phyloP scores from a whole-genome alignment of 1,140 invertebrate genomes.

The Ooceraea biroi region DNA sequence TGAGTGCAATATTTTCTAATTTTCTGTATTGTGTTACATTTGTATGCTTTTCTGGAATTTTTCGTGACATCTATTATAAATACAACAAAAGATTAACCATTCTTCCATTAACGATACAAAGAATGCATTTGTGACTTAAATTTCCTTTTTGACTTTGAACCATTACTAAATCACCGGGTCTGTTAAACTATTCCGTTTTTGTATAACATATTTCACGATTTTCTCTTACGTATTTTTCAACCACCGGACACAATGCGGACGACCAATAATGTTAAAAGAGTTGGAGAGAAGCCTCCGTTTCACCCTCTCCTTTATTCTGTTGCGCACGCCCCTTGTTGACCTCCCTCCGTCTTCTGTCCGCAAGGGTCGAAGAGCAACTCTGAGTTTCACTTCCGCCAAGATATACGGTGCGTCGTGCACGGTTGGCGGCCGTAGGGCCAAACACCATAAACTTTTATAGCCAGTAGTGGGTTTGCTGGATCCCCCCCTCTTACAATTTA shows the following conservation, averaged over 20 bases:
- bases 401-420: constrained; percentile 50
- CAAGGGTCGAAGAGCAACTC: constrained; percentile 22
- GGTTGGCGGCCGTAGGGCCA: constrained; percentile 54
- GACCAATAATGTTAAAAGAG: constrained; percentile 77
- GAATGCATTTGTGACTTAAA: constrained; percentile 8
- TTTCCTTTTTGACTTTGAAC: not conserved
- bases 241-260: constrained; percentile 68
- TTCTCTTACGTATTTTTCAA: constrained; percentile 42
- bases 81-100: too few relatives aligned
- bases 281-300: constrained; percentile 69
- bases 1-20: too few relatives aligned
- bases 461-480: constrained; percentile 77
- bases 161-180: constrained; percentile 64
- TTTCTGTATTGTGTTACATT: too few relatives aligned
- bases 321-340: constrained; percentile 4
- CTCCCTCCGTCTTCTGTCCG: constrained; percentile 7
- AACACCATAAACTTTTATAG: constrained; percentile 80
- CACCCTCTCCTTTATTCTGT: not conserved
- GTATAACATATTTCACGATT: constrained; percentile 66
- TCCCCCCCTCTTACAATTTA: constrained; percentile 77
- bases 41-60: too few relatives aligned
- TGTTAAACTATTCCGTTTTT: not conserved
- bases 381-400: constrained; percentile 78
- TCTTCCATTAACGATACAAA: not conserved
- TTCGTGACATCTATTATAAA: too few relatives aligned